Conservation (phyloP, 2,888 invertebrate species). For the Crepidodera aurea region DNA sequence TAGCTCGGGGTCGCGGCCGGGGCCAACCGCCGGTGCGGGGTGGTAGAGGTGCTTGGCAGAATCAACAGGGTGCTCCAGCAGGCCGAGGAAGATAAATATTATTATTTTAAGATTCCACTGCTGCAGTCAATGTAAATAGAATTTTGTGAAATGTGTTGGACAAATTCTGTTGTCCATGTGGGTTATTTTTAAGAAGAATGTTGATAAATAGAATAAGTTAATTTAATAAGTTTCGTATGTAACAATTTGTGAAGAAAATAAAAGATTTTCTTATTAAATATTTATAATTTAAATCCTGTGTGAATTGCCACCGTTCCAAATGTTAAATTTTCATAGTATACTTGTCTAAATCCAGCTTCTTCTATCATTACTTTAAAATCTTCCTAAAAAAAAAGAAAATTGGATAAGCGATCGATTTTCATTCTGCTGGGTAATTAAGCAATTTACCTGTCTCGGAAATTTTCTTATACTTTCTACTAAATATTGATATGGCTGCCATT, state of each 20-base stretch:
- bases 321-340: constrained; percentile 88
- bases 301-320: constrained; percentile 95
- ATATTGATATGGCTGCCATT: constrained; percentile 98
- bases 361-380: constrained; percentile 89
- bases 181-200: constrained; percentile 4
- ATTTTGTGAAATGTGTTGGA: not conserved
- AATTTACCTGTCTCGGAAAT: constrained; percentile 88
- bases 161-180: not conserved
- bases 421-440: too few relatives aligned
- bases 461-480: constrained; percentile 96
- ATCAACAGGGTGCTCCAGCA: constrained; percentile 40
- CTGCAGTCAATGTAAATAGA: constrained; percentile 27
- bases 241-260: constrained; percentile 6
- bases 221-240: constrained; percentile 3
- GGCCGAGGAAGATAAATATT: constrained; percentile 40
- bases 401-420: too few relatives aligned
- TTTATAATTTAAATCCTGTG: constrained; percentile 89
- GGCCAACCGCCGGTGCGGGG: constrained; percentile 62
- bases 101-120: not conserved
- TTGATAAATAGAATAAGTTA: constrained; percentile 1
- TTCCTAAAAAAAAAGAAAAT: constrained; percentile 71
- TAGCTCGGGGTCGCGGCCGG: constrained; percentile 68
- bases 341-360: constrained; percentile 86
- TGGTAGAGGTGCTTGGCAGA: constrained; percentile 63
- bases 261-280: constrained; percentile 27